phyloP scores from a whole-genome alignment of 2,113 vertebrate species.

The Erpornis zantholeuca region DNA sequence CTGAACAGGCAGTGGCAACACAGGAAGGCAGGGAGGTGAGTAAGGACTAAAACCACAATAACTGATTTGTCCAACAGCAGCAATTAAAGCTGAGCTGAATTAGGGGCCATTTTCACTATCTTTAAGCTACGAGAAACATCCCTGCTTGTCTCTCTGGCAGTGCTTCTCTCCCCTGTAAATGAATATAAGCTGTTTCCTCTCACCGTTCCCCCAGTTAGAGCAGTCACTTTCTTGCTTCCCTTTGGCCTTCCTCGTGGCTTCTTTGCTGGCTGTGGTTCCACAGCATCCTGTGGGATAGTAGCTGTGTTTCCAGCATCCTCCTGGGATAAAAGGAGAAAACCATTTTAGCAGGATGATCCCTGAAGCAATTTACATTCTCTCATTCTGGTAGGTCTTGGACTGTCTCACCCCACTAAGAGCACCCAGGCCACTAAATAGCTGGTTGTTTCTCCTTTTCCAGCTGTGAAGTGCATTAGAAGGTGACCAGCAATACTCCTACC shows the following conservation, averaged over 20 bases:
- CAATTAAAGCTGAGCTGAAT: neutral
- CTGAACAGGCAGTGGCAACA: neutral
- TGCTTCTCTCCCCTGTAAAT: neutral
- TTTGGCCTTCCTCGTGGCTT: constrained; percentile 67
- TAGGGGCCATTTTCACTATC: neutral
- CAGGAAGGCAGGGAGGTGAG: neutral
- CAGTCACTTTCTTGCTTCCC: constrained; percentile 51
- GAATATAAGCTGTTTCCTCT: neutral
- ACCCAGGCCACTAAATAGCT: neutral
- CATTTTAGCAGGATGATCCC: neutral
- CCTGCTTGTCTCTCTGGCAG: neutral
- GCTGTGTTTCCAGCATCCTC: neutral
- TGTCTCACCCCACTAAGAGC: neutral
- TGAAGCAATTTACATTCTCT: neutral
- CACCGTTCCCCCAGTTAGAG: neutral
- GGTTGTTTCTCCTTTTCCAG: neutral
- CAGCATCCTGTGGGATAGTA: neutral
- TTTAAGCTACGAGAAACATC: neutral
- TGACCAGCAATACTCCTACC: neutral
- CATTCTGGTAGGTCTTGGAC: neutral
- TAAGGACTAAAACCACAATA: neutral
- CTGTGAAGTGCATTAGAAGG: neutral
- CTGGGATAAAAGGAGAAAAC: neutral
- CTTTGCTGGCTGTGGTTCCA: neutral
- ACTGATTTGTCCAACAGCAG: neutral